phyloP scores from a whole-genome alignment of 2,888 invertebrate species.

The Idaea biselata region DNA sequence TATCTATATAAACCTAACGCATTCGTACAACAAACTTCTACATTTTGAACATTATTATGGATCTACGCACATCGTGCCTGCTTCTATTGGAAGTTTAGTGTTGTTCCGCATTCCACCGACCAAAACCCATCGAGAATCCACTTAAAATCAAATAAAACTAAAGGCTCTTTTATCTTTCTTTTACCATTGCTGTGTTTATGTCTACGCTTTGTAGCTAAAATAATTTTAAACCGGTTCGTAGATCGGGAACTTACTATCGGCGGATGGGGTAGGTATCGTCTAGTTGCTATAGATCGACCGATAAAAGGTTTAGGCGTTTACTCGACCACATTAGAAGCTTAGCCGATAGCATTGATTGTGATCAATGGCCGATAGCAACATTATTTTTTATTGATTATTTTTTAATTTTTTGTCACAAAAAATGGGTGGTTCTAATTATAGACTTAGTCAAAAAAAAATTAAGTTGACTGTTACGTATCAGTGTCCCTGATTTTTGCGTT shows the following conservation, averaged over 20 bases:
- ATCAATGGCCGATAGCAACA: too few relatives aligned
- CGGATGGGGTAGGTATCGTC: neutral
- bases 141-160: neutral
- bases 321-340: too few relatives aligned
- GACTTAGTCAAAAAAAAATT: too few relatives aligned
- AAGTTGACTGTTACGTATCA: too few relatives aligned
- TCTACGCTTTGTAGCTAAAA: neutral
- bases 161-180: neutral
- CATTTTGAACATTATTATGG: neutral
- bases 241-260: neutral
- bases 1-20: neutral
- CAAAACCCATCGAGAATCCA: neutral
- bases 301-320: too few relatives aligned
- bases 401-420: too few relatives aligned
- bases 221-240: neutral
- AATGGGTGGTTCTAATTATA: too few relatives aligned
- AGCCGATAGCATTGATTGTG: too few relatives aligned
- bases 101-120: neutral
- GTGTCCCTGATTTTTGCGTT: too few relatives aligned
- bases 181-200: neutral
- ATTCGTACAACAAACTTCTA: neutral
- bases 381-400: too few relatives aligned
- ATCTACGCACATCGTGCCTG: neutral
- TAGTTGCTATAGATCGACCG: too few relatives aligned
- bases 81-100: neutral